phyloP scores from a whole-genome alignment of 2,888 invertebrate species.

The Allophyes oxyacanthae region DNA sequence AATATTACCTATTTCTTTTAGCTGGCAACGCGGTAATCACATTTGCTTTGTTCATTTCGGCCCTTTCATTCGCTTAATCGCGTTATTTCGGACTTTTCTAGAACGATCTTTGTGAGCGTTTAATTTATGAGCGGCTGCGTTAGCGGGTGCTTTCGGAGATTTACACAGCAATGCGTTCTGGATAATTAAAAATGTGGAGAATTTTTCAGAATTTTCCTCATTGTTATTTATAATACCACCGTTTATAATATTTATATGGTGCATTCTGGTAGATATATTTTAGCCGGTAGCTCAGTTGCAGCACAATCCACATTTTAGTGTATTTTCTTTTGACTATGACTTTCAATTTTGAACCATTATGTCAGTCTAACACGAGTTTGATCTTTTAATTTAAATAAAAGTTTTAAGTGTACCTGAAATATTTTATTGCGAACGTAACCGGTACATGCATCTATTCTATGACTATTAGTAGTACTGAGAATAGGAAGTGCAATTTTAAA shows the following conservation, averaged over 20 bases:
- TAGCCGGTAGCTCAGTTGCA: constrained; percentile 27
- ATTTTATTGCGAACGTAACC: constrained; percentile 32
- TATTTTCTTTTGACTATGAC: constrained; percentile 19
- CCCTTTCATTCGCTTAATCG: constrained; percentile 88
- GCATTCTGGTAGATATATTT: constrained; percentile 43
- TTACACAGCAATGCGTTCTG: constrained; percentile 50
- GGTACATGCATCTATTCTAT: no score
- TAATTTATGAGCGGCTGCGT: constrained; percentile 60
- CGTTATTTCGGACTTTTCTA: constrained; percentile 84
- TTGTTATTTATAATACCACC: constrained; percentile 51
- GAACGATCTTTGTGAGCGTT: constrained; percentile 69
- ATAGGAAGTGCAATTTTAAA: constrained; percentile 21
- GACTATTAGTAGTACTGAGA: constrained; percentile 13
- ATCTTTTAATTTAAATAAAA: constrained; percentile 6
- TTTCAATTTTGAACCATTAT: neutral
- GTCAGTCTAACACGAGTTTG: neutral
- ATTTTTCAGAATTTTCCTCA: constrained; percentile 45
- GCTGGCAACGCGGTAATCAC: constrained; percentile 86
- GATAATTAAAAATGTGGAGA: constrained; percentile 52
- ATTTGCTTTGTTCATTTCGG: constrained; percentile 88
- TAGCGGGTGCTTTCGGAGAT: constrained; percentile 38
- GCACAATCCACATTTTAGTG: constrained; percentile 48
- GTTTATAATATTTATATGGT: constrained; percentile 48
- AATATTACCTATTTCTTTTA: constrained; percentile 87
- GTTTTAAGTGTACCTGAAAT: constrained; percentile 34